These are phyloP conservation scores for Tachyglossus aculeatus DNA, from an alignment of 2,797 vertebrate species.

Conservation along the genomic window DNA sequence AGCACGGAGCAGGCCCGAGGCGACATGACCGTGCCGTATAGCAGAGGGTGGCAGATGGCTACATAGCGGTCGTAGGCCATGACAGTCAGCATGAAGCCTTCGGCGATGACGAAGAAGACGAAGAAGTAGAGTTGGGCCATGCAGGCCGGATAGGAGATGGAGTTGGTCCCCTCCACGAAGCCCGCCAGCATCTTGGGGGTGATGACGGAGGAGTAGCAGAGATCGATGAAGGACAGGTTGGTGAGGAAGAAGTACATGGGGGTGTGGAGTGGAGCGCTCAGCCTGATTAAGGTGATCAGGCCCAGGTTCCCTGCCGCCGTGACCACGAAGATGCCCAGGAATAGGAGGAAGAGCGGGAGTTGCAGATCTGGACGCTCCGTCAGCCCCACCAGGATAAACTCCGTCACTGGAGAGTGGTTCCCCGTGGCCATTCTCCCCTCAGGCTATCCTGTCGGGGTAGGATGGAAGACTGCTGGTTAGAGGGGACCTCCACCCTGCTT, in stretches of 20 bases:
- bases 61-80: constrained; percentile 59
- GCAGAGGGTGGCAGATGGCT: constrained; percentile 56
- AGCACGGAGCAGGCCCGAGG: constrained; percentile 24
- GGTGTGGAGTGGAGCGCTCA: constrained; percentile 38
- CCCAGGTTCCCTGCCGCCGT: constrained; percentile 34
- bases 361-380: constrained; percentile 33
- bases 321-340: constrained; percentile 30
- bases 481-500: not conserved
- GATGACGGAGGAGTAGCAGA: constrained; percentile 51
- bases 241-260: constrained; percentile 63
- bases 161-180: constrained; percentile 43
- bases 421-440: constrained; percentile 5
- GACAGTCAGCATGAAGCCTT: constrained; percentile 52
- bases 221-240: constrained; percentile 55
- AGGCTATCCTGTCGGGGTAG: too few species aligned
- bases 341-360: constrained; percentile 41
- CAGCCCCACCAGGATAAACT: constrained; percentile 45
- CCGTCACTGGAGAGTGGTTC: constrained; percentile 32
- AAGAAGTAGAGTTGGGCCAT: constrained; percentile 63
- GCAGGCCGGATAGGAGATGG: constrained; percentile 53
- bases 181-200: constrained; percentile 57
- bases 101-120: constrained; percentile 47
- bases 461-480: too few species aligned
- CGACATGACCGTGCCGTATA: constrained; percentile 43
- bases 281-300: constrained; percentile 36